Conservation (phyloP, 2,113 vertebrate genomes). For the Australoheros scitulus region DNA sequence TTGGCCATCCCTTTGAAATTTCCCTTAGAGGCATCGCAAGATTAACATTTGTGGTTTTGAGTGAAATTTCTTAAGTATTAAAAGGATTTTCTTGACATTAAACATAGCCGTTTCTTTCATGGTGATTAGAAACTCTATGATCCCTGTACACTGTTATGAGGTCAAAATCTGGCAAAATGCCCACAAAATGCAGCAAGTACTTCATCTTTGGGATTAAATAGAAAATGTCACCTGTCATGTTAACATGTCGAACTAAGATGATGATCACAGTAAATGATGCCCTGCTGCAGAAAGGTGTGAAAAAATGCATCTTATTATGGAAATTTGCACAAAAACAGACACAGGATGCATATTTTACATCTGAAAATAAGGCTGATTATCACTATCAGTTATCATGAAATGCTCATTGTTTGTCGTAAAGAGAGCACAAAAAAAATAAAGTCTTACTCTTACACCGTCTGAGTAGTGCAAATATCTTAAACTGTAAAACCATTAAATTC, state of each 20-base stretch:
- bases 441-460: too few relatives aligned
- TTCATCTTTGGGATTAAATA: not conserved
- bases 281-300: not conserved
- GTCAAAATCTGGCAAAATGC: not conserved
- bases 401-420: not conserved
- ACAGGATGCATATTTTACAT: not conserved
- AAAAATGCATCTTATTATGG: not conserved
- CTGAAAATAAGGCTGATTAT: not conserved
- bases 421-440: not conserved
- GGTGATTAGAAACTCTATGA: not conserved
- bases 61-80: not conserved
- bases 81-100: not conserved
- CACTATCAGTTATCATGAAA: not conserved
- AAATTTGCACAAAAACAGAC: not conserved
- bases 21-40: not conserved
- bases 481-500: not conserved
- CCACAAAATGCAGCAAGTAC: not conserved
- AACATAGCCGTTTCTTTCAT: not conserved
- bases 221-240: not conserved
- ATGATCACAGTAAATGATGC: not conserved
- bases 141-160: not conserved
- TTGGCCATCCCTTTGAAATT: slow-evolving; percentile 2
- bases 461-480: not conserved
- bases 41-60: not conserved
- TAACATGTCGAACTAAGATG: not conserved